A percentile compares a stretch with the other conserved stretches of the same genome.
Evolutionary conservation across 2,888 invertebrate species (phyloP).

Genomic region (Dynastes hyllus): DNA sequence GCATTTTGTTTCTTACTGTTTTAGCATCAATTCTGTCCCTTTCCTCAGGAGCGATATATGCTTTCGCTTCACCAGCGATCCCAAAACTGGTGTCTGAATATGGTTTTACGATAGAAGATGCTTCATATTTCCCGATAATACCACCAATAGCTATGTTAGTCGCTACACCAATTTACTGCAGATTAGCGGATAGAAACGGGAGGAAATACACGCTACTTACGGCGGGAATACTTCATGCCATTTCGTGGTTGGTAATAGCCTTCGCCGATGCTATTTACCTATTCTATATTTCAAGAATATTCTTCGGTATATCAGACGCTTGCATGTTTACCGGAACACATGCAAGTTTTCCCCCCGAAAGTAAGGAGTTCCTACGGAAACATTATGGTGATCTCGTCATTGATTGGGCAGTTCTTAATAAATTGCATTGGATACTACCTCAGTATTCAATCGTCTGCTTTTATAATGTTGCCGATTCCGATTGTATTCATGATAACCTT

Average conservation of each 20-base stretch:
- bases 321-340: too few species aligned
- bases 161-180: slow-evolving; percentile 59
- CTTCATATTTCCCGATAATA: slow-evolving; percentile 64
- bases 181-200: slow-evolving; percentile 61
- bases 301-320: slow-evolving; percentile 62
- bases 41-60: slow-evolving; percentile 57
- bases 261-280: slow-evolving; percentile 59
- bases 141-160: slow-evolving; percentile 62
- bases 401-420: slow-evolving; percentile 62
- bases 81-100: slow-evolving; percentile 61
- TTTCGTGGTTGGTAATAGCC: slow-evolving; percentile 60
- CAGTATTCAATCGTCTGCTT: slow-evolving; percentile 72
- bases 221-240: slow-evolving; percentile 61
- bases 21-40: slow-evolving; percentile 19
- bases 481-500: slow-evolving; percentile 74
- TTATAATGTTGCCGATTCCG: slow-evolving; percentile 75
- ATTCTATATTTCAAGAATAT: slow-evolving; percentile 62
- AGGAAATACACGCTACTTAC: slow-evolving; percentile 62
- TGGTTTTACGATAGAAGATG: slow-evolving; percentile 63
- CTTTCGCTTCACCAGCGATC: slow-evolving; percentile 66
- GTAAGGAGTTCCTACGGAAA: slow-evolving; percentile 65
- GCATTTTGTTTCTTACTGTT: neutral
- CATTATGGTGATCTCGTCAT: slow-evolving; percentile 58
- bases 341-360: too few species aligned
- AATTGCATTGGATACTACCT: slow-evolving; percentile 76